Evolutionary conservation across 2,888 invertebrate species (phyloP).

Genomic region (Agrilus mali): DNA sequence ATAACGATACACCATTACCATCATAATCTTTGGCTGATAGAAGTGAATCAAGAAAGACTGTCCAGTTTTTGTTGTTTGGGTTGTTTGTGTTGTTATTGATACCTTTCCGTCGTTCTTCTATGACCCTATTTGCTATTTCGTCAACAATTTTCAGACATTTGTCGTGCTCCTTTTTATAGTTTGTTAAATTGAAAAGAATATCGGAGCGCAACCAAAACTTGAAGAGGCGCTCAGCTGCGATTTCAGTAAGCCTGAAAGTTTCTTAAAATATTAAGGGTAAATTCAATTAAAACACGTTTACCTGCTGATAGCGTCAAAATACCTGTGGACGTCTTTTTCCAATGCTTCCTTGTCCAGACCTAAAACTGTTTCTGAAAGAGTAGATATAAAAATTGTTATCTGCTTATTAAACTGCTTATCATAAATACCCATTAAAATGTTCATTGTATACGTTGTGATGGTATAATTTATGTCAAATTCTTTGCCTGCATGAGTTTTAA

Average conservation of each 20-base stretch:
- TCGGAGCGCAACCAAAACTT: constrained; percentile 18
- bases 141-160: constrained; percentile 13
- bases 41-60: constrained; percentile 14
- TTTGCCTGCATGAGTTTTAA: constrained; percentile 13
- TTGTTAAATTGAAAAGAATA: constrained; percentile 15
- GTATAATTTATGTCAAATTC: constrained; percentile 18
- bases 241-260: constrained; percentile 14
- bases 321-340: constrained; percentile 14
- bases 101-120: constrained; percentile 12
- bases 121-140: constrained; percentile 15
- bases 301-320: constrained; percentile 15
- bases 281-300: constrained; percentile 9
- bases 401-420: too few species aligned
- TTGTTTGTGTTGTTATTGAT: constrained; percentile 1
- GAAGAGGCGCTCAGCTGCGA: constrained; percentile 12
- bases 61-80: background rate
- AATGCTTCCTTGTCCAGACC: constrained; percentile 19
- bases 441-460: constrained; percentile 14
- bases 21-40: constrained; percentile 14
- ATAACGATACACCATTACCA: constrained; percentile 11
- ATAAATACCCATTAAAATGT: constrained; percentile 18
- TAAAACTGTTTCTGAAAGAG: constrained; percentile 17
- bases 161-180: constrained; percentile 15
- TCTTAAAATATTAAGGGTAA: too few species aligned
- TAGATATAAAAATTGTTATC: too few species aligned